Evolutionary conservation across 2,797 vertebrate species (phyloP), one percentile per base, ranked within the genome.

Genomic region (Uromys caudimaculatus): DNA sequence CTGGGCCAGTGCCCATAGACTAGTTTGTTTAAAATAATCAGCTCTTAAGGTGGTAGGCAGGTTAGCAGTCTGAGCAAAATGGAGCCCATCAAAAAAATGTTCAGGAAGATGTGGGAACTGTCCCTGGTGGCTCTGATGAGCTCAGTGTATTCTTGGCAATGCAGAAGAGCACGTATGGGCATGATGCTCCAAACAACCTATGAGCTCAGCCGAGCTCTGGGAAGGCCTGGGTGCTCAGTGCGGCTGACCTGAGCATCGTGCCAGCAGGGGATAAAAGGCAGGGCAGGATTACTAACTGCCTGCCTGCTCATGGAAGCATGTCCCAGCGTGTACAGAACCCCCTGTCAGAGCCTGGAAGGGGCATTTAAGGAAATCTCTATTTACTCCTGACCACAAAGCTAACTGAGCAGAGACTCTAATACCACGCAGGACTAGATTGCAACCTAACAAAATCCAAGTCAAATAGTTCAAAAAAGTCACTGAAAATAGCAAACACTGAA

Each of bases 291-390:
- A 89, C 32, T 89, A 76, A 60, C 56, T 89, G 50, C 86, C 27
- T 56, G 86, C 50, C 69, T 75, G 54, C 12, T 58, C 54, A 60
- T 89, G 87, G 38, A 60, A 3, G 71, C 54, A 60, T 35, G 87
- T 44, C 71, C 69, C 54, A 44, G 54, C 54, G 3, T 76, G 54
- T 73, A 76, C 41, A 47, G 71, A 58, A 3, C 54, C 67, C 54
- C 54, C 54, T 76, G 71, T 29, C 38, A 75, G 35, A 44, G 54
- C 29, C 87, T 76, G 9, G 21, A 47, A 89, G 56, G 87, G 71
- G 56, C 71, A 89, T 76, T 89, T 89, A 47, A 89, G 71, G 73
- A 76, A 76, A 89, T 77, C 87, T 60, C 87, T 58, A 3, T 89
- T 56, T 58, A 89, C 41, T 89, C 38, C 69, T 89, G 87, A 89